Evolutionary conservation across 2,888 invertebrate genomes (phyloP), one percentile per base, ranked within the genome.

Genomic region (Nomada fabriciana): DNA sequence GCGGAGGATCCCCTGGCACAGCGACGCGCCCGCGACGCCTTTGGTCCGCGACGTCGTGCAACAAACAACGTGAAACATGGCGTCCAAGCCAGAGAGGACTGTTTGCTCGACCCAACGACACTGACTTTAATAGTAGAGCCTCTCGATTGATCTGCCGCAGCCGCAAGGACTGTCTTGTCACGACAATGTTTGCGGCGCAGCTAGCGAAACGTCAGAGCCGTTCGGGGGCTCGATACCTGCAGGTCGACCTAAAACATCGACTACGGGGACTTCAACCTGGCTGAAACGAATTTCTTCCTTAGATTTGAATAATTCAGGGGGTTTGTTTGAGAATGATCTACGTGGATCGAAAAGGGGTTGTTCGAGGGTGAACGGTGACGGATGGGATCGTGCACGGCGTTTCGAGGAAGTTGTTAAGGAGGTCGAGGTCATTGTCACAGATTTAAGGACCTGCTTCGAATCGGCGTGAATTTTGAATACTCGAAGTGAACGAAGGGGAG

Each of bases 111-210:
- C 67, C 60, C 64, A 29, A 70, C 80, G 73, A 68, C 84, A 71
- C 79, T 72, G 81, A 86, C 89, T 87, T 87, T 89, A 88, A 87
- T 88, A 86, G 82, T 69, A 80, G 83, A 84, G 84, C 72, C 85
- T 86, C 87, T 82, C 90, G 89, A 90, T 90, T 90, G 89, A 90
- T 90, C 85, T 89, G 84, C 86, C 83, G 79, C 78, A 77, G 76
- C 82, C 80, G 29, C 76, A 74, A 79, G 79, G 87, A 88, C 87
- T 83, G 85, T 82, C 87, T 84, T 85, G 89, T 86, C 89, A 88
- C 85, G 85, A 83, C 73, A 86, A 50, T 65, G 70, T 70, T 73
- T 65, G 63, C 80, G 61, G 67, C 83, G 75, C 75, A 73, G 80
- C 47, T 11, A 59, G 52, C n/a, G 43, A 52, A 79, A 68, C 71